A percentile compares a stretch with the other conserved stretches of the same genome.
phyloP scores from a whole-genome alignment of 2,797 vertebrate species.

The Rhinoraja longicauda region DNA sequence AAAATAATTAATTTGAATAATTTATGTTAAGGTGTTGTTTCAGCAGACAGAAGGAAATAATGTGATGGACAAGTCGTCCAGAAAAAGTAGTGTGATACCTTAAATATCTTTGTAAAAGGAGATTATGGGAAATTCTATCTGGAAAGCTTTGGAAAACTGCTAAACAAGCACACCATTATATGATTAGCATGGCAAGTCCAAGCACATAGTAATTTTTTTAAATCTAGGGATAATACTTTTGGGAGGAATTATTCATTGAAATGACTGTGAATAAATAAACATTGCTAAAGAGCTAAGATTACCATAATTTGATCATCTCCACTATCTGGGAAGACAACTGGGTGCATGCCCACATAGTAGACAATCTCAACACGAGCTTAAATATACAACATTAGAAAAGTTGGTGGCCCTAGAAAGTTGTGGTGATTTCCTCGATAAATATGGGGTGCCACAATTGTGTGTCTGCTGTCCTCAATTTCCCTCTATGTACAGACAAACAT shows the following conservation, averaged over 20 bases:
- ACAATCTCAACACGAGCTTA: neutral
- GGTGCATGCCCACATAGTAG: neutral
- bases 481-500: no score
- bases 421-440: neutral
- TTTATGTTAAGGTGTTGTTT: neutral
- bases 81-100: neutral
- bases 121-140: neutral
- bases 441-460: neutral
- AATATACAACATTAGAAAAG: neutral
- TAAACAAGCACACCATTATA: neutral
- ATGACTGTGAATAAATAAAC: neutral
- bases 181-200: neutral
- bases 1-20: neutral
- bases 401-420: neutral
- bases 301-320: neutral
- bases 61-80: neutral
- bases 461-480: neutral
- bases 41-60: neutral
- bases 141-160: neutral
- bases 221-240: neutral
- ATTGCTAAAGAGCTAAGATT: neutral
- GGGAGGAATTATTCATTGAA: no score
- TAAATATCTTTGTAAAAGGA: neutral
- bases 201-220: neutral
- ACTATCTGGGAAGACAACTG: neutral